These are phyloP conservation scores for Pseudorectes ferrugineus DNA, from an alignment of 2,113 vertebrate species.

Conservation along the genomic window DNA sequence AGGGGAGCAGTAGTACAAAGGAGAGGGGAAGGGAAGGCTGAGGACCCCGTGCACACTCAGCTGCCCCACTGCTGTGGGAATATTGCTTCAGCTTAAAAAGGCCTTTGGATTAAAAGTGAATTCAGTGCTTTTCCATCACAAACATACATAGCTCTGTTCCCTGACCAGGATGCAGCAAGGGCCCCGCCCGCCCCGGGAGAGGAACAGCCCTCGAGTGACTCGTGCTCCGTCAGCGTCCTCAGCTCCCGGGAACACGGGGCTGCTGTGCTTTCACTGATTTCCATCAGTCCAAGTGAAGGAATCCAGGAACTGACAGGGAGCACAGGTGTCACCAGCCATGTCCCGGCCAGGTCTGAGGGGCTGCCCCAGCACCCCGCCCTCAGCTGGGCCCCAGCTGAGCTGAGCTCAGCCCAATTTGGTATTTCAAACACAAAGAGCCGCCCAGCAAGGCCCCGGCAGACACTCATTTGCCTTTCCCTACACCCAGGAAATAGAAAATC, in stretches of 20 bases:
- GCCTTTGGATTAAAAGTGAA: slow-evolving; percentile 62
- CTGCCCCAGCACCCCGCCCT: neutral
- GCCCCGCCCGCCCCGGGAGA: neutral
- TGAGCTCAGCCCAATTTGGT: neutral
- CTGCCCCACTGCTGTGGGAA: neutral
- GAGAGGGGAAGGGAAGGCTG: neutral
- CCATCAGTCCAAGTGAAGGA: rapidly evolving
- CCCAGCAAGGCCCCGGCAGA: neutral
- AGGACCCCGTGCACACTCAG: neutral
- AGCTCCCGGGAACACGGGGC: neutral
- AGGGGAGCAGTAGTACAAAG: neutral
- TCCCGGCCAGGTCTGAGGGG: rapidly evolving
- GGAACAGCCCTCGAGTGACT: neutral
- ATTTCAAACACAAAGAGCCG: neutral
- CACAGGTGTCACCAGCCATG: neutral
- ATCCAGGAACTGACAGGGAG: rapidly evolving
- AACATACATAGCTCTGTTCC: neutral
- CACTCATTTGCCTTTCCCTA: neutral
- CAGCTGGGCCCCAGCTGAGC: neutral
- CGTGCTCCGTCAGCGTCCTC: neutral
- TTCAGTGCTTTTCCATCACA: slow-evolving; percentile 41
- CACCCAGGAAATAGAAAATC: neutral
- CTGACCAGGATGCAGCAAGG: neutral
- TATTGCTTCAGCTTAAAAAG: slow-evolving; percentile 59
- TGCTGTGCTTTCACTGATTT: rapidly evolving